Evolutionary conservation across 2,888 invertebrate species (phyloP), one percentile per base, ranked within the genome.

Genomic region (Geotrupes spiniger): DNA sequence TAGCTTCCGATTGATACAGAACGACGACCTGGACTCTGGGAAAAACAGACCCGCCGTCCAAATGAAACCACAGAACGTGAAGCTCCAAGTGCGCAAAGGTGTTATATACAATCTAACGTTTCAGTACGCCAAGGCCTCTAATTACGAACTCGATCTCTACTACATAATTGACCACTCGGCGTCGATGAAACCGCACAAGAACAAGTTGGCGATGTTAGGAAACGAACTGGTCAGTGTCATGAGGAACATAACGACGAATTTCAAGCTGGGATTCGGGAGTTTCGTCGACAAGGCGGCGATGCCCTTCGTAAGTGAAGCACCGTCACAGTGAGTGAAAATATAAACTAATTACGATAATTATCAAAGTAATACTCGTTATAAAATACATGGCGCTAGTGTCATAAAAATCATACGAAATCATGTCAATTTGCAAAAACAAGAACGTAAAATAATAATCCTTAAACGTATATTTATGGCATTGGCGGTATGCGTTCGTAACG

Each of bases 101-200:
- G 68, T 71, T 16, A 64, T 68, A 31, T 62, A 66, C 16, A 57
- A 60, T 29, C 61, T 82, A 29, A 56, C 59, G 0, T 75, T 85
- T 57, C 73, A 74, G 9, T 85, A 80, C 55, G 75, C 78, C 44
- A 80, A 80, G 57, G 85, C 87, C 0, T 74, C 80, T 55, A 81
- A 90, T 67, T 90, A 89, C 67, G 91, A 91, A 0, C 83, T 91
- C 0, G 91, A 92, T 71, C 72, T 92, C 25, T 92, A 92, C 68
- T 89, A 88, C 62, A 73, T 92, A 37, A 83, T 91, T 80, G 91
- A 92, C 62, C 73, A 87, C 36, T 90, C 90, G 0, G 69, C 71
- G 8, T 84, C 87, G 1, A 90, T 91, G 90, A 66, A 69, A 15
- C 65, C 65, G 6, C 79, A 85, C 56, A 82, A 80, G 67, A 69